Evolutionary conservation across 2,113 vertebrate genomes (phyloP), one percentile per base, ranked within the genome.

Genomic region (Micromys minutus): DNA sequence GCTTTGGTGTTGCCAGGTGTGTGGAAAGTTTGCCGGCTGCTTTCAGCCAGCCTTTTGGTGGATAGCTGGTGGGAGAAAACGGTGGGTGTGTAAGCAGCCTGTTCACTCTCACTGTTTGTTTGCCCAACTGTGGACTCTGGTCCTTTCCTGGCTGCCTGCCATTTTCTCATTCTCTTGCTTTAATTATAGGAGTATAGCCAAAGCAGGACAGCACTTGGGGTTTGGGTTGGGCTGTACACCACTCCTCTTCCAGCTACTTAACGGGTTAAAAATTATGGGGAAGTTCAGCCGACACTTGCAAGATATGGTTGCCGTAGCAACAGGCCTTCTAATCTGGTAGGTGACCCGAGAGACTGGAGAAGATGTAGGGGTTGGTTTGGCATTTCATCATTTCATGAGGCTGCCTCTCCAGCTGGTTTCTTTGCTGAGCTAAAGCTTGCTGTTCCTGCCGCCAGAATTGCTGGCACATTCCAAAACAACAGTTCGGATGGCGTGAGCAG

Each of bases 301-400:
- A 99, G 99, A 99, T 99, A 99, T 98, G 98, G 99, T 99, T 99
- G 99, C 98, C 98, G 97, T 98, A 99, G 99, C 98, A 99, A 99
- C 99, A 98, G 99, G 98, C 99, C 99, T 99, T 98, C 98, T 99
- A 99, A 99, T 99, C 99, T 99, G 98, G 98, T 98, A 99, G 99
- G 99, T 99, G 99, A 99, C 99, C 99, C 99, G 99, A 99, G 98
- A 99, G 99, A 99, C 98, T 98, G 98, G 98, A 98, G 98, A 98
- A 98, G 98, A 98, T 98, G 98, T 98, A 98, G 98, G 98, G 98
- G 97, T 98, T 97, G 98, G 98, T 98, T 98, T 99, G 99, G 98
- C 99, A 99, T 99, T 99, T 99, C 98, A 98, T 99, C 98, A 98
- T 99, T 98, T 98, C 97, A 98, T 98, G 98, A 98, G 98, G 97